Evolutionary conservation across 2,113 vertebrate species (phyloP).

Genomic region (Corvus hawaiiensis): DNA sequence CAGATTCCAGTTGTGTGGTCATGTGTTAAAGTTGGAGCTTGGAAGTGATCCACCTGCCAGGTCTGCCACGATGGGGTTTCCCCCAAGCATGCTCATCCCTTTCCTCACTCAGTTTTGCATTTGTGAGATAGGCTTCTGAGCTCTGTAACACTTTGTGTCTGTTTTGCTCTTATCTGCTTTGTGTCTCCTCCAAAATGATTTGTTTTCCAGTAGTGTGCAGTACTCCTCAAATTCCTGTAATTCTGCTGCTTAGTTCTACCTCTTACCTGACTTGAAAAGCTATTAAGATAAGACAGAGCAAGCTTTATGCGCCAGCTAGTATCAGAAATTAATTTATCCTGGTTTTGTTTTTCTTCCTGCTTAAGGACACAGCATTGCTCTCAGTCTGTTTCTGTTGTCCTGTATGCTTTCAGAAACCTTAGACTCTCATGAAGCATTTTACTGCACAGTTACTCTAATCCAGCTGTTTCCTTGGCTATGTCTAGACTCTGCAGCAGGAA

Average conservation of each 20-base stretch:
- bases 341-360: neutral
- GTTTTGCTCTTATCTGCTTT: neutral
- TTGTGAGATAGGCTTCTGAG: neutral
- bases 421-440: neutral
- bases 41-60: neutral
- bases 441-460: neutral
- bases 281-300: neutral
- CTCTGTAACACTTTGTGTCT: neutral
- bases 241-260: neutral
- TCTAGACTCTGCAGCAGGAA: neutral
- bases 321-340: neutral
- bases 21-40: neutral
- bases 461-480: neutral
- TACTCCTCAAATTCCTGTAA: neutral
- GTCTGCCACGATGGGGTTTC: neutral
- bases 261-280: neutral
- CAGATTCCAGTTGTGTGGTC: neutral
- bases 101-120: neutral
- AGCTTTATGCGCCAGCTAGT: neutral
- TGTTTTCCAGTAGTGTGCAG: accelerated
- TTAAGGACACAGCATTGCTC: neutral
- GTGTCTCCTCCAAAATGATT: neutral
- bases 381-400: neutral
- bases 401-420: neutral
- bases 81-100: neutral